A percentile compares a stretch with the other conserved stretches of the same genome.
Conservation (phyloP, 2,888 invertebrate species). For the Lobophora halterata region DNA sequence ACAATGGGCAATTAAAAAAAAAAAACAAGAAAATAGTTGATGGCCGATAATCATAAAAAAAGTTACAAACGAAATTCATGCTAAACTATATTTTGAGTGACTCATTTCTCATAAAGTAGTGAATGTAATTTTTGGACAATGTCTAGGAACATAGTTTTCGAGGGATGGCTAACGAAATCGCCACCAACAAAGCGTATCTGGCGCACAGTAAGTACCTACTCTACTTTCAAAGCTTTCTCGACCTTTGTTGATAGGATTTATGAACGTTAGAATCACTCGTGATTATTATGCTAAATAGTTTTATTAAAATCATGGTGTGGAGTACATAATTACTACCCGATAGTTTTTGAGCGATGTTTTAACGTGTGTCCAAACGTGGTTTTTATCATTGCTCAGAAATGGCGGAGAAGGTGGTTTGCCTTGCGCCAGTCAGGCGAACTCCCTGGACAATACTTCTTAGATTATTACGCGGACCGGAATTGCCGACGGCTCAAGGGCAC, state of each 20-base stretch:
- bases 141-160: conserved; percentile 88
- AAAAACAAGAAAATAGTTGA: too few species aligned
- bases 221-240: conserved; percentile 38
- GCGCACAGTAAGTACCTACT: conserved; percentile 91
- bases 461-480: conserved; percentile 94
- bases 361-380: conserved; percentile 19
- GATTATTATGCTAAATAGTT: conserved; percentile 11
- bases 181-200: conserved; percentile 95
- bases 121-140: conserved; percentile 41
- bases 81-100: conserved; percentile 38
- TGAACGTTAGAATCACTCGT: conserved; percentile 34
- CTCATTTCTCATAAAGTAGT: conserved; percentile 40
- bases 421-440: conserved; percentile 94
- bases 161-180: conserved; percentile 97
- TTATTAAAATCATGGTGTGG: too few species aligned
- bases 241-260: conserved; percentile 60
- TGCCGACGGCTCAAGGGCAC: conserved; percentile 92
- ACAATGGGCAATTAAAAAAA: neutral
- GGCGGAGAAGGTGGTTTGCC: conserved; percentile 97
- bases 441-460: conserved; percentile 95
- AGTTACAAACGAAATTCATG: too few species aligned
- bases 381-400: conserved; percentile 84
- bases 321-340: conserved; percentile 8
- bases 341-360: too few species aligned
- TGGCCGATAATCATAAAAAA: too few species aligned